Base-by-base conservation (phyloP, 2,113 vertebrate genomes). In the Syrrhaptes paradoxus region DNA sequence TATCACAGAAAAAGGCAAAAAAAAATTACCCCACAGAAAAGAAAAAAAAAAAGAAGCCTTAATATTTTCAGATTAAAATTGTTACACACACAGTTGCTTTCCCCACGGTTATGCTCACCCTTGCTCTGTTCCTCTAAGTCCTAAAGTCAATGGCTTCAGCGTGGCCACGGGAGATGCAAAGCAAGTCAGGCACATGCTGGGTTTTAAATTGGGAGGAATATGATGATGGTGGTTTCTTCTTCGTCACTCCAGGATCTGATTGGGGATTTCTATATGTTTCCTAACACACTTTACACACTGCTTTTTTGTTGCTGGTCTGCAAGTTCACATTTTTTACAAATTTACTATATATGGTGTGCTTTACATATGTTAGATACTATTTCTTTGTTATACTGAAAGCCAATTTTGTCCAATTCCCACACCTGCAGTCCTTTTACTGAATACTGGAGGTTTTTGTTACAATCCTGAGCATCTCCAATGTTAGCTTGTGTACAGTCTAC, bases 131-230 rank as follows among this genome's bases (percentile, higher is more conserved):
- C 20, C 29, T 67, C 28, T 74, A 26, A 4, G 21, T 57, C 13
- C 52, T 49, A 28, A 43, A 6, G 13, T 29, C 68, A 46, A 21
- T 1, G 1, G 32, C 58, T 48, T 52, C 28, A 29, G 24, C 6
- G 29, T 7, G 24, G 24, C 18, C 45, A 8, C 7, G 52, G 13
- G 51, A 46, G 59, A 29, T 16, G 52, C n/a, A 51, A 15, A n/a
- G 15, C 0, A 0, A 61, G 25, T 20, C 3, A 0, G 22, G 46
- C 5, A 4, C 11, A 6, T 32, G 22, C 6, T 5, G 2, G 10
- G 26, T 65, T 51, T 78, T 72, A 28, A n/a, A 21, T 12, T n/a
- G 15, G 26, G 4, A 84, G 13, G 32, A 51, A 29, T 20, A 36
- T 16, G 26, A 16, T n/a, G 26, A 5, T 13, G 17, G 26, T 45